Evolutionary conservation across 2,113 vertebrate species (phyloP).

Genomic region (Platanista minor): DNA sequence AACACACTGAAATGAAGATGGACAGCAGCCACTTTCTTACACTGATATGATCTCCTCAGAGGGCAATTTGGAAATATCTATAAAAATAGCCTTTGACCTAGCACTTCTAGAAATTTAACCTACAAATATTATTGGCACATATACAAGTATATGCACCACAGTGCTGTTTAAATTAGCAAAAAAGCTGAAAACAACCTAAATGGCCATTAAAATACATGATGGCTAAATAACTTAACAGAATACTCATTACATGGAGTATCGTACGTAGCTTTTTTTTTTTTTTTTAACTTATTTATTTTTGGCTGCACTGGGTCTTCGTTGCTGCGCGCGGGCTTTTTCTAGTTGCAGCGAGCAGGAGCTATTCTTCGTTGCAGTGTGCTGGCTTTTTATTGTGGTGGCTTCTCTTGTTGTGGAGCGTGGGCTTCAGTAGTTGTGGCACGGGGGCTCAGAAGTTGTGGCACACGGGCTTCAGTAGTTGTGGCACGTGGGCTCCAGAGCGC

Average conservation of each 20-base stretch:
- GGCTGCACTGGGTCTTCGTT: no score
- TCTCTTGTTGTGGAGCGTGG: no score
- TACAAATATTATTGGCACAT: not conserved
- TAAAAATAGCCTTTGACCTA: not conserved
- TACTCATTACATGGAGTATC: rapidly evolving
- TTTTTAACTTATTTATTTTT: no score
- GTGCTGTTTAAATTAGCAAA: not conserved
- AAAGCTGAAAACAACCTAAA: not conserved
- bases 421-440: no score
- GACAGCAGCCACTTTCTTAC: not conserved
- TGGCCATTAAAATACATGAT: not conserved
- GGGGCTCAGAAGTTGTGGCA: no score
- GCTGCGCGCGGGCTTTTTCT: no score
- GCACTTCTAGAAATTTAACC: not conserved
- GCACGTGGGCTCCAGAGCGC: no score
- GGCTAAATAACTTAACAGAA: not conserved
- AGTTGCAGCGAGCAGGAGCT: no score
- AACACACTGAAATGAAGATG: no score
- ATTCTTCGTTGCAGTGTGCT: rapidly evolving
- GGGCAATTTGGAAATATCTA: not conserved
- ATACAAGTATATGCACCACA: not conserved
- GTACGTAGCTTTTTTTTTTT: not conserved
- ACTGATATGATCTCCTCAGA: no score
- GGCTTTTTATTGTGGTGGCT: no score
- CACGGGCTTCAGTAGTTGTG: no score